phyloP scores from a whole-genome alignment of 1,140 invertebrate species.

The Ericerus pela region DNA sequence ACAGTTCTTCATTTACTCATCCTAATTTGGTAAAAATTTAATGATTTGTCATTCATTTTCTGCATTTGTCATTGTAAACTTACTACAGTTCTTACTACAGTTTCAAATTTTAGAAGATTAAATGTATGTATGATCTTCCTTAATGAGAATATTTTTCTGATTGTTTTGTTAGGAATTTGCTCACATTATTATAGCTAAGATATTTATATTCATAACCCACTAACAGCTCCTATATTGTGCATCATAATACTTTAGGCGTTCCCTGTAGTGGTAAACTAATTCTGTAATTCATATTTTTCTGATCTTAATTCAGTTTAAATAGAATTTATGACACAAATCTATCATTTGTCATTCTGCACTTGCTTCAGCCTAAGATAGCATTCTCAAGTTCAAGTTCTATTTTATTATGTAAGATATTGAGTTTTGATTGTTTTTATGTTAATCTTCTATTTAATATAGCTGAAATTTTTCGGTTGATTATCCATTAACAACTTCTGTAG shows the following conservation, averaged over 20 bases:
- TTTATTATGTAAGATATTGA: not conserved
- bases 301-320: not conserved
- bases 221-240: not conserved
- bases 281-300: not conserved
- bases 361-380: no score
- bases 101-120: not conserved
- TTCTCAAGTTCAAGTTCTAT: no score
- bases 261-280: not conserved
- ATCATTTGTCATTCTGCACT: no score
- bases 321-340: not conserved
- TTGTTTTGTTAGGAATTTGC: not conserved
- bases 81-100: not conserved
- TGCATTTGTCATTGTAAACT: not conserved
- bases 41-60: not conserved
- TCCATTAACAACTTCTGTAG: conserved; percentile 2
- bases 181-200: not conserved
- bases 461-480: not conserved
- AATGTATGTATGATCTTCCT: not conserved
- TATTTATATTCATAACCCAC: not conserved
- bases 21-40: no score
- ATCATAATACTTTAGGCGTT: not conserved
- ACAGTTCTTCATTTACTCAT: no score
- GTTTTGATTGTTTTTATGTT: not conserved
- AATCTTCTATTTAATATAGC: not conserved
- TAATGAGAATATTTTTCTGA: not conserved